Evolutionary conservation across 2,888 invertebrate genomes (phyloP), one percentile per base, ranked within the genome.

Genomic region (Hypolimnas misippus): DNA sequence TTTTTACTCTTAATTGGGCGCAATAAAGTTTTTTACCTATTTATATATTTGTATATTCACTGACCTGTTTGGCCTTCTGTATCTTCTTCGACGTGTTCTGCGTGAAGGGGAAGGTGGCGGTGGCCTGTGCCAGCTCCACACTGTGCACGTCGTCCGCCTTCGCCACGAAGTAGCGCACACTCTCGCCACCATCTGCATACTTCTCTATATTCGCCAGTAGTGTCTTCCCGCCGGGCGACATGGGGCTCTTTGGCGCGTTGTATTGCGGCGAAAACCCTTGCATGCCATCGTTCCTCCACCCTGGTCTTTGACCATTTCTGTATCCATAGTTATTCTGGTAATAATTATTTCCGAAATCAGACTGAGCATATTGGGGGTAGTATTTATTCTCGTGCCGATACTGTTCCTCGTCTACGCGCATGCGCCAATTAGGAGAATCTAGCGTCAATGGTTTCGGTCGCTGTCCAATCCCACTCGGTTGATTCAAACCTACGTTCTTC

Each of bases 381-480:
- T 73, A 76, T 21, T 80, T 79, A 12, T 73, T 72, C 0, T 80
- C 78, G 62, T 83, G 79, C 0, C 79, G 70, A 59, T 77, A 79
- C 42, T 84, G 86, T 19, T 86, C 83, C 5, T 86, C 71, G 72
- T 76, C 77, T 0, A 80, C 72, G 2, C 87, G 71, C 70, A 79
- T 78, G 0, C 90, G 76, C 88, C 91, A 90, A 66, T 79, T 83
- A 0, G 93, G 92, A 21, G 93, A 92, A 71, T 94, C 94, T 1
- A 93, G 84, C 0, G 93, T 91, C n/a, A 95, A 84, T 2, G 95
- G 95, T 71, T 94, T 93, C 0, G 97, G 97, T 55, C 96, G 89
- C 79, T 95, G 95, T 0, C 96, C 96, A 63, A 97, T 95, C 0
- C 96, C 96, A 5, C 93, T 86, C 0, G 96, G 96, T 74, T 96